Evolutionary conservation across 2,888 invertebrate species (phyloP).

Genomic region (Carpatolechia fugitivella): DNA sequence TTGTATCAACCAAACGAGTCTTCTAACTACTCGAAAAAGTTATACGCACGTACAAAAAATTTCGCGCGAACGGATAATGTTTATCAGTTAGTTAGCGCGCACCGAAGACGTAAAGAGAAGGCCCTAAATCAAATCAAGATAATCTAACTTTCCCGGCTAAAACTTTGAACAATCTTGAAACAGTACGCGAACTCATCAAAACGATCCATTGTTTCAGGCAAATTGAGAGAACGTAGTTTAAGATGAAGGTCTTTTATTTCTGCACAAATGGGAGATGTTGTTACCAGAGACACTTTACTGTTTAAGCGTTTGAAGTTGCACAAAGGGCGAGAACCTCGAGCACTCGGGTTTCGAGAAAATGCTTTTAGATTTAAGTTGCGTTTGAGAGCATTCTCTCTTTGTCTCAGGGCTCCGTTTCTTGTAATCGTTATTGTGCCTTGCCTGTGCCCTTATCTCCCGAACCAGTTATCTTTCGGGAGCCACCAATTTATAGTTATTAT

Average conservation of each 20-base stretch:
- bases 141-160: conserved; percentile 31
- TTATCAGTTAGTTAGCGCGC: conserved; percentile 7
- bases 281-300: conserved; percentile 43
- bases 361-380: conserved; percentile 47
- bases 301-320: conserved; percentile 54
- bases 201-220: conserved; percentile 49
- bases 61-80: not conserved
- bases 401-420: conserved; percentile 48
- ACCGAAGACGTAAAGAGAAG: not conserved
- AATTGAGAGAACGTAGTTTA: conserved; percentile 53
- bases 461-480: conserved; percentile 40
- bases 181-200: conserved; percentile 46
- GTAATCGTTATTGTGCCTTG: conserved; percentile 50
- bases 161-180: conserved; percentile 39
- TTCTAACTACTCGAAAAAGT: not conserved
- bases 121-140: conserved; percentile 24
- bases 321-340: conserved; percentile 35
- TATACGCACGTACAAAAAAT: conserved; percentile 1
- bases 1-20: conserved; percentile 1
- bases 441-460: conserved; percentile 39
- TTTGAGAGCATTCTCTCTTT: conserved; percentile 41
- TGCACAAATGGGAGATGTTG: conserved; percentile 49
- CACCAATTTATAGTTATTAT: conserved; percentile 57
- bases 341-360: conserved; percentile 41
- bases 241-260: conserved; percentile 53